Evolutionary conservation across 2,888 invertebrate species (phyloP).

Genomic region (Gasteruption jaculator): DNA sequence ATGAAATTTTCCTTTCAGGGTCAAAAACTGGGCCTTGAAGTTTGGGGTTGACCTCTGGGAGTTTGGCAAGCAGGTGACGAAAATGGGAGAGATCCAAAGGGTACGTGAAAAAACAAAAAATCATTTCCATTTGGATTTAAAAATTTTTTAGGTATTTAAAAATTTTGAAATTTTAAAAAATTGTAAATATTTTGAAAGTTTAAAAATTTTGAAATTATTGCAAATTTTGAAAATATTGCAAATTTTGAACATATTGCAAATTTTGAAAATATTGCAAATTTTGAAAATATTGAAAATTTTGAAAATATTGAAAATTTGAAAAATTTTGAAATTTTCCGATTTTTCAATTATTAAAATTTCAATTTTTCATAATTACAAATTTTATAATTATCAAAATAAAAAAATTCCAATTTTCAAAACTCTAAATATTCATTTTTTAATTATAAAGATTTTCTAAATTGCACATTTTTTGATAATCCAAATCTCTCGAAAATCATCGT

Average conservation of each 20-base stretch:
- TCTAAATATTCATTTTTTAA: too few relatives aligned
- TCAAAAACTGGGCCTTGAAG: conserved; percentile 87
- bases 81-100: conserved; percentile 83
- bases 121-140: conserved; percentile 3
- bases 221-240: too few relatives aligned
- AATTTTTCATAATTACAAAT: not conserved
- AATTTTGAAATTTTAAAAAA: not conserved
- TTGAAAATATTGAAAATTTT: too few relatives aligned
- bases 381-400: too few relatives aligned
- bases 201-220: not conserved
- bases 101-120: conserved; percentile 56
- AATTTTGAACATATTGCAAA: too few relatives aligned
- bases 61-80: conserved; percentile 80
- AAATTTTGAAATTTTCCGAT: not conserved
- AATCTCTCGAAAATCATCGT: too few relatives aligned
- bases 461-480: too few relatives aligned
- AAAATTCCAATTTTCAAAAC: too few relatives aligned
- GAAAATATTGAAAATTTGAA: conserved; percentile 3
- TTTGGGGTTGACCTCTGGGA: conserved; percentile 89
- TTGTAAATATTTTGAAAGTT: not conserved
- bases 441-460: too few relatives aligned
- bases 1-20: conserved; percentile 62
- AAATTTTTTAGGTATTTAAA: conserved; percentile 7
- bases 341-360: not conserved
- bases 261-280: too few relatives aligned